Evolutionary conservation across 2,797 vertebrate genomes (phyloP).

Genomic region (Onychomys leucogaster): DNA sequence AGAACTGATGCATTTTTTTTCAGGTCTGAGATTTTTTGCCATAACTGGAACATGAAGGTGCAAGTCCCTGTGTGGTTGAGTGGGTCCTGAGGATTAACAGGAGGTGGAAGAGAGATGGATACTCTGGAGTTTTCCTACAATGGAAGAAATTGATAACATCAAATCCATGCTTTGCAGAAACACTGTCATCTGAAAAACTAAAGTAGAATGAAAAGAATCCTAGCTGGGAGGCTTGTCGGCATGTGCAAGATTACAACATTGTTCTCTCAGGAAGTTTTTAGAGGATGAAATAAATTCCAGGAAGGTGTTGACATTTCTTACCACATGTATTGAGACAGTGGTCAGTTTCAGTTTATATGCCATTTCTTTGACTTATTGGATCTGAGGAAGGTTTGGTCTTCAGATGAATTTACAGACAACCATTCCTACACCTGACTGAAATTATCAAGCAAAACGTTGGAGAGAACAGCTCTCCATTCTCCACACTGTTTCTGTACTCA

Average conservation of each 20-base stretch:
- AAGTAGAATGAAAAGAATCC: slow-evolving; percentile 6
- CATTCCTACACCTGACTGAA: not conserved
- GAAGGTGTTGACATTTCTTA: not conserved
- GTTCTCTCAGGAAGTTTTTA: not conserved
- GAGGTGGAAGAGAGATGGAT: not conserved
- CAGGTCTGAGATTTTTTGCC: not conserved
- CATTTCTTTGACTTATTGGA: slow-evolving; percentile 48
- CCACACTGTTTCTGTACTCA: not conserved
- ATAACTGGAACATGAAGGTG: not conserved
- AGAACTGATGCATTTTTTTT: not conserved
- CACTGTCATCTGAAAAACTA: not conserved
- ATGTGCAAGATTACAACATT: not conserved
- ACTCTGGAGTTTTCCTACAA: not conserved
- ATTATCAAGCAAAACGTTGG: not conserved
- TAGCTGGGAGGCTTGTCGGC: not conserved
- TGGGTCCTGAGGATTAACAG: not conserved
- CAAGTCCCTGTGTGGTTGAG: not conserved
- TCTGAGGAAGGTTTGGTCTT: slow-evolving; percentile 9
- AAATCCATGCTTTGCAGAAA: not conserved
- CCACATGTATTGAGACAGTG: not conserved
- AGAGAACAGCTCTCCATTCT: not conserved
- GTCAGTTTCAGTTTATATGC: not conserved
- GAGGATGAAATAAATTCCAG: not conserved
- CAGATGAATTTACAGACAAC: not conserved
- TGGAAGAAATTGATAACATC: not conserved